phyloP scores from a whole-genome alignment of 2,797 vertebrate genomes.

The Erpetoichthys calabaricus region DNA sequence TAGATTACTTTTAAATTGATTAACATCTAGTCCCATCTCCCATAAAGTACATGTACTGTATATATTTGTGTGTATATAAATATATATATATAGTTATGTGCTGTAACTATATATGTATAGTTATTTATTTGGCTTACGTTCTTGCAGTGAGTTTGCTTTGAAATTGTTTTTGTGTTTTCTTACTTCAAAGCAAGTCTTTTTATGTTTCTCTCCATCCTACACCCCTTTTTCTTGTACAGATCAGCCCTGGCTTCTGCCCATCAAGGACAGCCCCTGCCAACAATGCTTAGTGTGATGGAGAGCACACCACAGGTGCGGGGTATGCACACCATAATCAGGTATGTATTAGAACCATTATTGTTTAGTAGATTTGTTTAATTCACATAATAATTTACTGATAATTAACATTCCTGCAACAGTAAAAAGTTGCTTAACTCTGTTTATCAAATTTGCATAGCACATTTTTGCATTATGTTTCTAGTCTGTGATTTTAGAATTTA shows the following conservation, averaged over 20 bases:
- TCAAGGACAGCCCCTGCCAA: slow-evolving; percentile 71
- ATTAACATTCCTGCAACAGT: not conserved
- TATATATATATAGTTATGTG: not conserved
- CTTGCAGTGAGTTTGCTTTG: slow-evolving; percentile 1
- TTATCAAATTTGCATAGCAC: not conserved
- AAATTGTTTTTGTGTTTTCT: not conserved
- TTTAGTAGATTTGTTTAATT: not conserved
- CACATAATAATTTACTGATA: not conserved
- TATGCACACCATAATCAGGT: slow-evolving; percentile 89
- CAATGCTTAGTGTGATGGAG: slow-evolving; percentile 67
- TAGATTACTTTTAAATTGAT: too few species aligned
- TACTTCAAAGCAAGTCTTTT: not conserved
- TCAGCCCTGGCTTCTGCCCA: slow-evolving; percentile 73
- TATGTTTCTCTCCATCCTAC: not conserved
- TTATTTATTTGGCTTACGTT: slow-evolving; percentile 4
- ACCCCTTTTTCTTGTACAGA: slow-evolving; percentile 27
- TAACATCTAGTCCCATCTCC: too few species aligned
- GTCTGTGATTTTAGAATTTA: not conserved
- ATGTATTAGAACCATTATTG: not conserved
- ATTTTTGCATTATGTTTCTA: not conserved
- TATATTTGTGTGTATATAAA: not conserved
- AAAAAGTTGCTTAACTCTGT: too few species aligned
- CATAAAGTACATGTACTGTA: not conserved
- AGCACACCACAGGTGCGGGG: slow-evolving; percentile 72
- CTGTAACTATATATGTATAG: not conserved